A percentile compares a stretch with the other conserved stretches of the same genome.
Conservation (phyloP, 2,113 vertebrate species). For the human (Homo sapiens) region DNA sequence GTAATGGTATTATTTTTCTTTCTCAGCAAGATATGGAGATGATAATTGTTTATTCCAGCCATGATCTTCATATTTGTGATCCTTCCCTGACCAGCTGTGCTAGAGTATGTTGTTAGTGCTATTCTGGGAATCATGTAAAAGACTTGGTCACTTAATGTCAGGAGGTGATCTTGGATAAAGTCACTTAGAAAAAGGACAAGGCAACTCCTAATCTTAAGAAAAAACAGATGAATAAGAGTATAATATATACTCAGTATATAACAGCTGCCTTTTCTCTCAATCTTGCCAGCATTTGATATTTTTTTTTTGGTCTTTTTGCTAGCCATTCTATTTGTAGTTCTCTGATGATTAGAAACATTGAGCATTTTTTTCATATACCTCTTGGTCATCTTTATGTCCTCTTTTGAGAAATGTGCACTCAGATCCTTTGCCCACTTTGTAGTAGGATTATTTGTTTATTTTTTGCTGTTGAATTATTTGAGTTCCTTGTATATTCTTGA, state of each 20-base stretch:
- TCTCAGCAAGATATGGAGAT: not conserved
- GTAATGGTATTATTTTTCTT: not conserved
- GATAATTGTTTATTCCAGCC: not conserved
- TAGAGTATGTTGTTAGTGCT: not conserved
- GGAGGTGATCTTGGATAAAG: not conserved
- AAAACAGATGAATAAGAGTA: not conserved
- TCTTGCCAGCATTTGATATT: not conserved
- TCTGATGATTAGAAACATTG: not conserved
- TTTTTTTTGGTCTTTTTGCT: not conserved
- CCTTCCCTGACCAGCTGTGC: not conserved
- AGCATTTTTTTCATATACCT: not conserved
- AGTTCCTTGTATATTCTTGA: not conserved
- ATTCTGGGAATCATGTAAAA: not conserved
- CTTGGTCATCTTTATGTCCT: not conserved
- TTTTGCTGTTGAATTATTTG: not conserved
- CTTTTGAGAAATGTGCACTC: not conserved
- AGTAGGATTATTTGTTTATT: not conserved
- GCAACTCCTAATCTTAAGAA: not conserved
- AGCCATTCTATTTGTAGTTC: not conserved
- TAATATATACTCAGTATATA: not conserved
- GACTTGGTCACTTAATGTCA: not conserved
- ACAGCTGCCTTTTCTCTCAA: not conserved
- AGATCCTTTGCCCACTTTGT: not conserved
- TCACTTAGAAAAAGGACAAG: not conserved
- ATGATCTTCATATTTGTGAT: not conserved